Evolutionary conservation across 2,888 invertebrate genomes (phyloP).

Genomic region (Oxycera nigricornis): DNA sequence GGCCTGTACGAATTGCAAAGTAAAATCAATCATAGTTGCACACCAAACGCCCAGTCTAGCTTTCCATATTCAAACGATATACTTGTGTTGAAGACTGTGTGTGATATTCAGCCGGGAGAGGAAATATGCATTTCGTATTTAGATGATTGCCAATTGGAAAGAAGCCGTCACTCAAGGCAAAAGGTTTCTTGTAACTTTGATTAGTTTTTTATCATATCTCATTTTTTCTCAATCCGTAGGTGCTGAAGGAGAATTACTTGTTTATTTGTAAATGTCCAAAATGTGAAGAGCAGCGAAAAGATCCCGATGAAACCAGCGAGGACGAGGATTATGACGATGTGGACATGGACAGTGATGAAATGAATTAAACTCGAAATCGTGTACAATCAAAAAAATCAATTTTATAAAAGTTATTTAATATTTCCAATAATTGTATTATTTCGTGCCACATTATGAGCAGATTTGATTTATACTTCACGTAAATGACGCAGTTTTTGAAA

Average conservation of each 20-base stretch:
- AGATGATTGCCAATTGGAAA: constrained; percentile 79
- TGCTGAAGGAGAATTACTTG: constrained; percentile 77
- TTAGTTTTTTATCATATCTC: constrained; percentile 9
- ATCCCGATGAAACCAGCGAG: constrained; percentile 84
- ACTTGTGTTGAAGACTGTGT: constrained; percentile 74
- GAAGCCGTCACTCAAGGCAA: constrained; percentile 87
- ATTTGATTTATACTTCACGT: no score
- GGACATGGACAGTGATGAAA: constrained; percentile 55
- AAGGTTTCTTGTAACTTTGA: no score
- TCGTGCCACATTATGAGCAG: no score
- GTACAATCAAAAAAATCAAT: no score
- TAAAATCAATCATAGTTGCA: constrained; percentile 90
- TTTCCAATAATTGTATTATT: no score
- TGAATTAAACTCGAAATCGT: not conserved
- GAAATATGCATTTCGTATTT: constrained; percentile 92
- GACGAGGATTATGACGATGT: constrained; percentile 72
- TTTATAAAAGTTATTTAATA: no score
- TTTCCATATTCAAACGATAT: constrained; percentile 85
- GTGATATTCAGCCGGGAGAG: constrained; percentile 78
- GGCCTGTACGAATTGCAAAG: constrained; percentile 88
- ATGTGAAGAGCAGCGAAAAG: constrained; percentile 74
- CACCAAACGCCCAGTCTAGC: constrained; percentile 84
- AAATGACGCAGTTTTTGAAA: no score
- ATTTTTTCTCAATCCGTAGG: constrained; percentile 56
- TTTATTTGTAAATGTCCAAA: constrained; percentile 84